Evolutionary conservation across 2,113 vertebrate species (phyloP), one percentile per base, ranked within the genome.

Genomic region (Nesoenas mayeri): DNA sequence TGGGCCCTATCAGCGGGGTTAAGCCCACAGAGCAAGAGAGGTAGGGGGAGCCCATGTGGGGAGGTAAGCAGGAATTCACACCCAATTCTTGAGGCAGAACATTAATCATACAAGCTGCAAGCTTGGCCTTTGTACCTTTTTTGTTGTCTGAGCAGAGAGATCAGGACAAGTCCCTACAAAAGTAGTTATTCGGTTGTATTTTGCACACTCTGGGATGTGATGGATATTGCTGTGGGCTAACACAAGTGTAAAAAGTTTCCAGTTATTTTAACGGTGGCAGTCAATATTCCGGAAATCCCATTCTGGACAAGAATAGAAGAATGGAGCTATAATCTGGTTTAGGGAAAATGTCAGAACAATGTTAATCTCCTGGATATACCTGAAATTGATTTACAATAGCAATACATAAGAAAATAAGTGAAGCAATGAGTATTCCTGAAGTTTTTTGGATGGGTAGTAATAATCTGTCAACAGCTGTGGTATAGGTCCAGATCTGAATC

Each of bases 81-180:
- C 38, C 32, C 9, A 62, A 62, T 65, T 84, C 42, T 60, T 58
- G 25, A 36, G 1, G 4, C 21, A 40, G 47, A 36, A 7, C 1
- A 1, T 36, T 36, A 54, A 54, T 54, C n/a, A 6, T 1, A 2
- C 1, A 2, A 20, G 9, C 50, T 2, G 2, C 10, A n/a, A 66
- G 31, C n/a, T 88, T 86, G 40, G 47, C 38, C n/a, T 62, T 48
- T n/a, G 36, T 57, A 21, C 7, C 32, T 57, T 50, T 44, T 72
- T 79, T 40, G 13, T 22, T 3, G 48, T 57, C 60, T 62, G 73
- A 89, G 50, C 50, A 78, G 72, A 47, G 38, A 21, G 6, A 4
- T 32, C 31, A 64, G 66, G 69, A 50, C 15, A 54, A 62, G 15
- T 1, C 2, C 36, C 34, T 79, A 6, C 22, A 16, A 29, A 66